Conservation (phyloP, 2,888 invertebrate genomes). For the Mimachlamys varia region DNA sequence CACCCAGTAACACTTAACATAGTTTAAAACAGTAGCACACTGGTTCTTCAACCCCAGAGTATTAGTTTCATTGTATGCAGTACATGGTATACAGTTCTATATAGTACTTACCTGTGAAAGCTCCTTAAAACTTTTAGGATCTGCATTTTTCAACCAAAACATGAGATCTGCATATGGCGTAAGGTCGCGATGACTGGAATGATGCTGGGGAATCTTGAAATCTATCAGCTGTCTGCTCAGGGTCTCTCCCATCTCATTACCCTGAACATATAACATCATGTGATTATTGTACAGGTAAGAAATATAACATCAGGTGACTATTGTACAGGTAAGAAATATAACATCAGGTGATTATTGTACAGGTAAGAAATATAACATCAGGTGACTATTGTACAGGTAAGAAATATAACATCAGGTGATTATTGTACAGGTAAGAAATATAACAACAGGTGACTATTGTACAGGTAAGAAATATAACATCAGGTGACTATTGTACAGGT, state of each 20-base stretch:
- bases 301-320: not conserved
- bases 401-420: not conserved
- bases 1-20: too few relatives aligned
- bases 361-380: too few relatives aligned
- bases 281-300: too few relatives aligned
- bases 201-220: conserved; percentile 89
- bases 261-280: conserved; percentile 78
- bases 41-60: too few relatives aligned
- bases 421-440: too few relatives aligned
- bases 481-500: too few relatives aligned
- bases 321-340: too few relatives aligned
- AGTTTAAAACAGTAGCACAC: too few relatives aligned
- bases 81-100: too few relatives aligned
- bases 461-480: too few relatives aligned
- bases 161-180: conserved; percentile 94
- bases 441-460: not conserved
- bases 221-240: conserved; percentile 81
- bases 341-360: not conserved
- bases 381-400: too few relatives aligned
- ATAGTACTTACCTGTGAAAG: conserved; percentile 85
- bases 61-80: too few relatives aligned
- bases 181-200: conserved; percentile 92
- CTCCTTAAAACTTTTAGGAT: conserved; percentile 89
- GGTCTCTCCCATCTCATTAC: conserved; percentile 88
- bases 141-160: conserved; percentile 95